phyloP scores from a whole-genome alignment of 2,797 vertebrate genomes.

The Alauda arvensis region DNA sequence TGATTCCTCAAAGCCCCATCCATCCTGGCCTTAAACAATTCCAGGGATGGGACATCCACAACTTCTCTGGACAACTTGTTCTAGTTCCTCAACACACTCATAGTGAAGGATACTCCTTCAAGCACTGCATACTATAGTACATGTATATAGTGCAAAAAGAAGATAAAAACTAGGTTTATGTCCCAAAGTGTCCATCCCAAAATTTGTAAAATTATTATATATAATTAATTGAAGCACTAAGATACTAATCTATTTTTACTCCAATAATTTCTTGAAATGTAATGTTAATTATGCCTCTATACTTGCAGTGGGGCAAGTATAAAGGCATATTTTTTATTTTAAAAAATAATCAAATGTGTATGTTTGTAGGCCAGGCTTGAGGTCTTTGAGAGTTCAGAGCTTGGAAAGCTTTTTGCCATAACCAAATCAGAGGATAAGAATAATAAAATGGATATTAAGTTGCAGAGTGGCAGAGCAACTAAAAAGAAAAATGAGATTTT shows the following conservation, averaged over 20 bases:
- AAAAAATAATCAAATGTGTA: not conserved
- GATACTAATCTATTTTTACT: not conserved
- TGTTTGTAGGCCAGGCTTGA: not conserved
- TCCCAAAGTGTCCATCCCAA: not conserved
- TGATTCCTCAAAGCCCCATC: not conserved
- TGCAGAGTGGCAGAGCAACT: not conserved
- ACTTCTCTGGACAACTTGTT: not conserved
- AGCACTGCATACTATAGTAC: not conserved
- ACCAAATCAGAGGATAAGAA: not conserved
- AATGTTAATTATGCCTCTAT: not conserved
- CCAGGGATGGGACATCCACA: not conserved
- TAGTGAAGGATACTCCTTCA: not conserved
- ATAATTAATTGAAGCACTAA: not conserved
- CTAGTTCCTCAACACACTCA: fast-evolving
- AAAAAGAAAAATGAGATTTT: not conserved
- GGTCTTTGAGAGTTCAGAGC: not conserved
- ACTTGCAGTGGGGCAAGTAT: not conserved
- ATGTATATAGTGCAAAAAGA: not conserved
- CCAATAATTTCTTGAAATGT: not conserved
- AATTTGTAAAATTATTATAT: not conserved
- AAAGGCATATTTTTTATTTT: not conserved
- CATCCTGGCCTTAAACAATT: too few species aligned
- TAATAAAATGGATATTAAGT: not conserved
- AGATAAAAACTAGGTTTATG: not conserved
- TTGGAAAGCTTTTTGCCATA: not conserved